These are phyloP conservation scores for Crossocerus cetratus DNA, from an alignment of 2,888 invertebrate species.

Conservation along the genomic window DNA sequence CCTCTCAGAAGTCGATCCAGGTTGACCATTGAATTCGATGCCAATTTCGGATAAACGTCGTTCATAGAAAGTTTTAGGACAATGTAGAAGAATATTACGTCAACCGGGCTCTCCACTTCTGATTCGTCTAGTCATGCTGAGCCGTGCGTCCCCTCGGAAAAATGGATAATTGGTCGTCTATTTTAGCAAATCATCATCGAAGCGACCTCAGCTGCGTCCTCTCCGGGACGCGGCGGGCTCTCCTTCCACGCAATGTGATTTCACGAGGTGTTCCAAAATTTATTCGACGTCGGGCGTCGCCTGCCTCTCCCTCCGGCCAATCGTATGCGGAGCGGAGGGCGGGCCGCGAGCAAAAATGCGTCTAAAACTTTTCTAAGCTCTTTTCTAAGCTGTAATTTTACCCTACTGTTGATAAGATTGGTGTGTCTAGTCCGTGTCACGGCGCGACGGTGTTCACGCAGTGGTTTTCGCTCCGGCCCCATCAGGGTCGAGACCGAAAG, in stretches of 20 bases:
- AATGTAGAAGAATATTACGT: slow-evolving; percentile 11
- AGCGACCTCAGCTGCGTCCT: background rate
- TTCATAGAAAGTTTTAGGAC: slow-evolving; percentile 1
- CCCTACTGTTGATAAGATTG: slow-evolving; percentile 66
- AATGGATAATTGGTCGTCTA: slow-evolving; percentile 31
- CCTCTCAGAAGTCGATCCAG: slow-evolving; percentile 20
- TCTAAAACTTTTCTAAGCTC: slow-evolving; percentile 25
- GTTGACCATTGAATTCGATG: slow-evolving; percentile 22
- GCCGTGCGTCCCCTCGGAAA: slow-evolving; percentile 42
- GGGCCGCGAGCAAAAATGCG: slow-evolving; percentile 16
- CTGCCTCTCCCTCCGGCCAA: slow-evolving; percentile 11
- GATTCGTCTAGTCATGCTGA: slow-evolving; percentile 59
- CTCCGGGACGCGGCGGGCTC: background rate
- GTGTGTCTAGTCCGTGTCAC: slow-evolving; percentile 70
- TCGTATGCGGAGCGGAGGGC: slow-evolving; percentile 18
- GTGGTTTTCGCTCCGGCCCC: slow-evolving; percentile 15
- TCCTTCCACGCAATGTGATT: slow-evolving; percentile 55
- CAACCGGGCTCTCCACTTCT: slow-evolving; percentile 34
- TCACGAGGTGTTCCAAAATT: slow-evolving; percentile 64
- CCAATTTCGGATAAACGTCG: too few species aligned
- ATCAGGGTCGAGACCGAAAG: slow-evolving; percentile 9
- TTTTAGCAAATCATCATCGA: slow-evolving; percentile 20
- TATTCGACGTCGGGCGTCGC: slow-evolving; percentile 36
- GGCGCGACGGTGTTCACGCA: slow-evolving; percentile 51
- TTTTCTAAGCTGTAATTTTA: slow-evolving; percentile 57